Percentiles rank a stretch among this genome's conserved stretches.
phyloP scores from a whole-genome alignment of 2,888 invertebrate genomes.

The Eremobia ochroleuca region DNA sequence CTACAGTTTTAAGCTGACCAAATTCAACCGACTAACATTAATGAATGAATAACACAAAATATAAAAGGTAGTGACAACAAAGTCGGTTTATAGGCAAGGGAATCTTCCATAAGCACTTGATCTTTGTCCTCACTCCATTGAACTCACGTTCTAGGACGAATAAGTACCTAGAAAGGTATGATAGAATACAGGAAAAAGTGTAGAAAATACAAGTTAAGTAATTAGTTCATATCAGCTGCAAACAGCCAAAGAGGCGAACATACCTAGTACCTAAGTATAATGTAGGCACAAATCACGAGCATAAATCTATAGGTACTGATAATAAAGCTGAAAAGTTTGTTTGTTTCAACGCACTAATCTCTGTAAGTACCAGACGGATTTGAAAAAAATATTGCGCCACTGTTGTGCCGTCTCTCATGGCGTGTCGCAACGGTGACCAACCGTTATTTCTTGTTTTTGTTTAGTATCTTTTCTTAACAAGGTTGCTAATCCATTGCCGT shows the following conservation, averaged over 20 bases:
- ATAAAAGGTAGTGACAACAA: not conserved
- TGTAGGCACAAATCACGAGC: not conserved
- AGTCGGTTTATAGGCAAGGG: not conserved
- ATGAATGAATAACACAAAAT: not conserved
- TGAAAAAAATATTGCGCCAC: no score
- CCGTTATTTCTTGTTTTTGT: no score
- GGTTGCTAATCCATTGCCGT: not conserved
- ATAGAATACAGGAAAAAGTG: constrained; percentile 12
- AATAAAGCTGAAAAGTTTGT: no score
- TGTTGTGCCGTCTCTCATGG: no score
- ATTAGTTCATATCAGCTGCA: not conserved
- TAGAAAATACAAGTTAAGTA: not conserved
- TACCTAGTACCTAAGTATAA: not conserved
- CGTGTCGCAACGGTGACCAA: no score
- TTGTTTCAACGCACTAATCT: no score
- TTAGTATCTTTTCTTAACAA: no score
- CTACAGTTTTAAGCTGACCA: constrained; percentile 4
- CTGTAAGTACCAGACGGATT: not conserved
- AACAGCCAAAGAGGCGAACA: not conserved
- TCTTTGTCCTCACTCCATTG: constrained; percentile 1
- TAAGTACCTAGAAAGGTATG: not conserved
- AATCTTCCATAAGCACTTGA: not conserved
- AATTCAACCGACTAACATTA: not conserved
- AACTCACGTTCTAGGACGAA: not conserved
- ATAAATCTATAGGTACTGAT: not conserved